Conservation (phyloP, 2,888 invertebrate genomes). For the Phlogophora meticulosa region DNA sequence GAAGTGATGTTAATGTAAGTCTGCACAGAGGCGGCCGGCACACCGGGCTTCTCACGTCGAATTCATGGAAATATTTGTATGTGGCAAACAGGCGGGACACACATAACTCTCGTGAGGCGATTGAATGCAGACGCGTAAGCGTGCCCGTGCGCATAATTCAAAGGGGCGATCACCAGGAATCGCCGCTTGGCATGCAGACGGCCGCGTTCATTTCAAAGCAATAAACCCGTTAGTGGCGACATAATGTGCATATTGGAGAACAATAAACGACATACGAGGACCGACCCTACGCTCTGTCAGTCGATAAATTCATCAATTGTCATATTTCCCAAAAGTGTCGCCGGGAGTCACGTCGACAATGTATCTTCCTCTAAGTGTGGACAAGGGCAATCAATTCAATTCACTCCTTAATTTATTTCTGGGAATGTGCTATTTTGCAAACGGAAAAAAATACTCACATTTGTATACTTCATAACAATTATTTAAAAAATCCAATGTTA, state of each 20-base stretch:
- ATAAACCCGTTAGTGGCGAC: constrained; percentile 88
- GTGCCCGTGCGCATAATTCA: constrained; percentile 89
- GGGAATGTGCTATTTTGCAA: neutral
- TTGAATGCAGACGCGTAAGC: constrained; percentile 87
- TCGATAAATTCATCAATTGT: constrained; percentile 46
- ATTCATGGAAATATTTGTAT: constrained; percentile 85
- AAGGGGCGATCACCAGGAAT: constrained; percentile 89
- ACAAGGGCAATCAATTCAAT: neutral
- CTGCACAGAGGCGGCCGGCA: constrained; percentile 48
- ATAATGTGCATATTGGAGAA: constrained; percentile 84
- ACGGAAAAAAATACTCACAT: neutral
- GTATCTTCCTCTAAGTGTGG: constrained; percentile 6
- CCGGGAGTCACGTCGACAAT: constrained; percentile 2
- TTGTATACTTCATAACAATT: neutral
- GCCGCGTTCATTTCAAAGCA: constrained; percentile 84
- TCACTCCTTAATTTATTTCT: neutral
- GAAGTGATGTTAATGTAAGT: constrained; percentile 46
- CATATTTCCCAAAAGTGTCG: constrained; percentile 37
- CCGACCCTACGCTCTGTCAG: constrained; percentile 52
- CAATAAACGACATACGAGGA: constrained; percentile 70
- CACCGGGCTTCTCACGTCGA: constrained; percentile 74
- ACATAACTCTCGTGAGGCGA: constrained; percentile 86
- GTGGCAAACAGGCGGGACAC: constrained; percentile 78
- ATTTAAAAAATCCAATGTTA: neutral
- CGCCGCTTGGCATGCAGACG: constrained; percentile 89